Conservation (phyloP, 2,113 vertebrate species). For the Planiliza haematocheilus region DNA sequence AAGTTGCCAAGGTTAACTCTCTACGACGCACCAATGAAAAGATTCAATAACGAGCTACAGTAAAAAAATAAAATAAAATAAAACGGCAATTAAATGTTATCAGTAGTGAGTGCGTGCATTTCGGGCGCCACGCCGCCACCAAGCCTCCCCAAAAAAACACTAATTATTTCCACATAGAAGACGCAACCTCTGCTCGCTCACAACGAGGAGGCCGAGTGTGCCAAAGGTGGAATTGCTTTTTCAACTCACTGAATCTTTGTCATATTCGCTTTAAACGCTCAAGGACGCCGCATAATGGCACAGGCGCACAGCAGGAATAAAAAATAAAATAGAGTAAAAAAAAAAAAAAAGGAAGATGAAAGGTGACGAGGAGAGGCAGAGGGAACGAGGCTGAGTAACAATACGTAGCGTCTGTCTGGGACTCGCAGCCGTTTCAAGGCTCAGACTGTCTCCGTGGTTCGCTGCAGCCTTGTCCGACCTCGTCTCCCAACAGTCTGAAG, state of each 20-base stretch:
- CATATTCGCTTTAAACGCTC: constrained; percentile 49
- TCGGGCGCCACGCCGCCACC: no score
- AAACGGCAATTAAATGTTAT: neutral
- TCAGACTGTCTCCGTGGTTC: constrained; percentile 23
- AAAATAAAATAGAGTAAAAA: neutral
- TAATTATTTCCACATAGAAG: no score
- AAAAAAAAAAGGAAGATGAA: constrained; percentile 11
- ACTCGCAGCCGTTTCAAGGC: constrained; percentile 51
- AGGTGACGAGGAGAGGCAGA: constrained; percentile 26
- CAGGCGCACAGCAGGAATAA: neutral
- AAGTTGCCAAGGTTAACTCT: no score
- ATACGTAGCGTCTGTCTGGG: constrained; percentile 43
- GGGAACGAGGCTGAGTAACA: constrained; percentile 41
- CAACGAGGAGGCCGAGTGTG: neutral
- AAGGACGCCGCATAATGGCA: constrained; percentile 50
- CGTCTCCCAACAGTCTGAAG: constrained; percentile 58
- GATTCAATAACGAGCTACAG: no score
- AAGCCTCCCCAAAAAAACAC: no score
- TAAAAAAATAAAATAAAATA: no score
- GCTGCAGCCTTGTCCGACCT: constrained; percentile 44
- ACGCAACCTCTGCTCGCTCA: neutral
- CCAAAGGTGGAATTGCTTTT: constrained; percentile 50
- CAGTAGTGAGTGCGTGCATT: neutral
- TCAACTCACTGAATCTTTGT: constrained; percentile 43
- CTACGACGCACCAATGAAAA: no score